Evolutionary conservation across 2,888 invertebrate genomes (phyloP).

Genomic region (Zygothrica quintamaculata): DNA sequence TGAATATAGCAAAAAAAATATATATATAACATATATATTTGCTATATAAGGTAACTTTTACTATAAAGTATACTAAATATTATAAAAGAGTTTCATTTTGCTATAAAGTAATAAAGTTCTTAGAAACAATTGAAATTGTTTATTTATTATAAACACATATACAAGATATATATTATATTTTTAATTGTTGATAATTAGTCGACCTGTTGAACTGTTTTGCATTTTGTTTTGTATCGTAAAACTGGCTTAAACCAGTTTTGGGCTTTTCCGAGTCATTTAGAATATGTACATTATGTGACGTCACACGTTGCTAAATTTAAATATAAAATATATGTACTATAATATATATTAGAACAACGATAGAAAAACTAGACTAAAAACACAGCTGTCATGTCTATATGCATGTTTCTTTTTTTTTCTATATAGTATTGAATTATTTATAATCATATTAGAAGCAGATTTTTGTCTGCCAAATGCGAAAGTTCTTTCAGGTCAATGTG

Average conservation of each 20-base stretch:
- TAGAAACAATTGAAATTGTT: no score
- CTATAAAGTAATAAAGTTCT: no score
- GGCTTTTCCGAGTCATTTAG: slow-evolving; percentile 37
- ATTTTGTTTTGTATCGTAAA: slow-evolving; percentile 17
- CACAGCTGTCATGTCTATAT: slow-evolving; percentile 43
- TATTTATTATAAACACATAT: no score
- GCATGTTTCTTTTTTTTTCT: background rate
- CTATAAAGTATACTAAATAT: background rate
- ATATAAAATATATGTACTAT: background rate
- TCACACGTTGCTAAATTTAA: slow-evolving; percentile 41
- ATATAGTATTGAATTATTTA: slow-evolving; percentile 50
- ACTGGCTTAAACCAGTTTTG: slow-evolving; percentile 49
- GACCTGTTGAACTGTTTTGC: slow-evolving; percentile 7
- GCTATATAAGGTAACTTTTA: slow-evolving; percentile 2
- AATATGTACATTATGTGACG: slow-evolving; percentile 36
- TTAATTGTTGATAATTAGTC: background rate
- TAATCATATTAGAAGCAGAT: slow-evolving; percentile 30
- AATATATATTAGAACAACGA: slow-evolving; percentile 10
- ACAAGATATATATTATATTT: background rate
- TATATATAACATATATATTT: slow-evolving; percentile 8
- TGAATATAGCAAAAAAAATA: slow-evolving; percentile 55
- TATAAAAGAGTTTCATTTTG: slow-evolving; percentile 7
- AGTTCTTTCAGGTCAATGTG: slow-evolving; percentile 41
- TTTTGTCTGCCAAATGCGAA: slow-evolving; percentile 29
- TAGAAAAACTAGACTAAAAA: slow-evolving; percentile 35